Evolutionary conservation across 2,797 vertebrate species (phyloP).

Genomic region (Loris lydekkerianus): DNA sequence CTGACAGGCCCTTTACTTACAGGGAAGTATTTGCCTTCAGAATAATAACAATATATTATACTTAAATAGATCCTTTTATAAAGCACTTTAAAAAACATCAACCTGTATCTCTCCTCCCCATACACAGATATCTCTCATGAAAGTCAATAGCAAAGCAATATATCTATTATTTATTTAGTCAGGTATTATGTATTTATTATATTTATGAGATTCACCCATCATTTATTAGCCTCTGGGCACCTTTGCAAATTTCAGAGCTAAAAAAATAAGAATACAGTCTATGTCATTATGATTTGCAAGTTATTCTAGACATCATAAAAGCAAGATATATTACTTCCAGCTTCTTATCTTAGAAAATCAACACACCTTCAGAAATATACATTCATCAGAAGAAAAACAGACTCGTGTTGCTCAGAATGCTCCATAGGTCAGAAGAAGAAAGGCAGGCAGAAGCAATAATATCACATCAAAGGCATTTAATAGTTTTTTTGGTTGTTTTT

Average conservation of each 20-base stretch:
- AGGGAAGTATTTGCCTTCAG: slow-evolving; percentile 69
- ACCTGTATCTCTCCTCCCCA: slow-evolving; percentile 66
- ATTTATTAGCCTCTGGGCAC: slow-evolving; percentile 76
- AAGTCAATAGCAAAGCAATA: slow-evolving; percentile 76
- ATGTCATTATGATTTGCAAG: slow-evolving; percentile 68
- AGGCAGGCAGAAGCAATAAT: slow-evolving; percentile 2
- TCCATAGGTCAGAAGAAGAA: slow-evolving; percentile 35
- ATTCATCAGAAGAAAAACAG: slow-evolving; percentile 54
- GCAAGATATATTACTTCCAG: slow-evolving; percentile 48
- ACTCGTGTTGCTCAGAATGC: background rate
- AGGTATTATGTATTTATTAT: slow-evolving; percentile 81
- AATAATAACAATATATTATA: slow-evolving; percentile 81
- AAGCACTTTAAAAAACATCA: slow-evolving; percentile 78
- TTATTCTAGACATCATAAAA: slow-evolving; percentile 70
- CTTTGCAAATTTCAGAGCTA: slow-evolving; percentile 63
- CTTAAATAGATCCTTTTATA: slow-evolving; percentile 78
- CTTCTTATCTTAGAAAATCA: slow-evolving; percentile 66
- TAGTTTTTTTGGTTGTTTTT: background rate
- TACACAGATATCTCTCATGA: slow-evolving; percentile 63
- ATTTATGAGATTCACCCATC: slow-evolving; percentile 77
- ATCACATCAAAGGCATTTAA: slow-evolving; percentile 1
- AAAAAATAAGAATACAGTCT: slow-evolving; percentile 25
- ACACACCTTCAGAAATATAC: slow-evolving; percentile 59
- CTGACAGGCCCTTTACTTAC: slow-evolving; percentile 77
- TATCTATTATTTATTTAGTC: slow-evolving; percentile 80